Evolutionary conservation across 2,113 vertebrate species (phyloP).

Genomic region (Alethe diademata): DNA sequence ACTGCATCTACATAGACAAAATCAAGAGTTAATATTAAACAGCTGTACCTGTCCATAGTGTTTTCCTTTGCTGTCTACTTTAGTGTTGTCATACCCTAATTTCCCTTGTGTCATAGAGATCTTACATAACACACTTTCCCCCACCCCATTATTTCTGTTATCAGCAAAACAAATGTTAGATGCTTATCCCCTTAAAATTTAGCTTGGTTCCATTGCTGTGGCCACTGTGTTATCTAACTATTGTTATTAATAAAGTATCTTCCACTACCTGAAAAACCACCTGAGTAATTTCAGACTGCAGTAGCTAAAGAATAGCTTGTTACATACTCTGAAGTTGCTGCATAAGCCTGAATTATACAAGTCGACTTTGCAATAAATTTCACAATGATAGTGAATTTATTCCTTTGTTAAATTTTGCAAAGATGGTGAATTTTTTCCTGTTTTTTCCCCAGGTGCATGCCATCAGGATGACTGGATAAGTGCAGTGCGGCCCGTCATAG

Average conservation of each 20-base stretch:
- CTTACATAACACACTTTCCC: rapidly evolving
- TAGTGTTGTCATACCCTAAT: neutral
- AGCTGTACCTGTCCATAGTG: neutral
- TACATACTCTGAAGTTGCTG: neutral
- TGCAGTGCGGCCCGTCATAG: conserved; percentile 94
- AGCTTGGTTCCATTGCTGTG: neutral
- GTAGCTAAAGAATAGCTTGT: neutral
- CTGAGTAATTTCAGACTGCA: neutral
- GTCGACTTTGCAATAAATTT: neutral
- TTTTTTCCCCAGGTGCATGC: conserved; percentile 79
- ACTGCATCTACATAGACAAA: neutral
- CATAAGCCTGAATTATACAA: neutral
- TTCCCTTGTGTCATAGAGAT: neutral
- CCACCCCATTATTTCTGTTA: rapidly evolving
- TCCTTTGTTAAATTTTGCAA: neutral
- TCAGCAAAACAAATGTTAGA: neutral
- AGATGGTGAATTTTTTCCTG: neutral
- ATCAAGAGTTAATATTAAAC: neutral
- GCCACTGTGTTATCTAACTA: neutral
- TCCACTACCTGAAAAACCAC: neutral
- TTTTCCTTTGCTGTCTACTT: neutral
- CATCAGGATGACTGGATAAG: conserved; percentile 96
- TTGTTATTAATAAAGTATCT: neutral
- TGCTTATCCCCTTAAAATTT: neutral
- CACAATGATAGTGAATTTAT: neutral